phyloP scores from a whole-genome alignment of 2,888 invertebrate genomes.

The Tethea ocularis region DNA sequence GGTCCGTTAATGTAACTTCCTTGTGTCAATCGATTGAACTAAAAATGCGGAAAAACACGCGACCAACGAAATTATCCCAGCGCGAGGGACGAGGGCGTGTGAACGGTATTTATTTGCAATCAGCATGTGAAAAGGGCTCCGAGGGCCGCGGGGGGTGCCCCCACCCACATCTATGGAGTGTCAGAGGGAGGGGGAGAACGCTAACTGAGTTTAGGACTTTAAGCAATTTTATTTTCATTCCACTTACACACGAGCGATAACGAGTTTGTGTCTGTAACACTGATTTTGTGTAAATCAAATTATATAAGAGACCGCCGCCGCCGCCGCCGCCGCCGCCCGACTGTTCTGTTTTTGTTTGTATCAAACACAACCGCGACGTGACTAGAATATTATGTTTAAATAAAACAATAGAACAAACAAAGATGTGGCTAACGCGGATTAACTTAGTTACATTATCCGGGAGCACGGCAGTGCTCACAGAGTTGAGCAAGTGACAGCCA shows the following conservation, averaged over 20 bases:
- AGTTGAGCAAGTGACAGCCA: too few species aligned
- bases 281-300: constrained; percentile 7
- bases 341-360: constrained; percentile 4
- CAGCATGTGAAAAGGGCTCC: not conserved
- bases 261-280: constrained; percentile 7
- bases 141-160: not conserved
- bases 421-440: not conserved
- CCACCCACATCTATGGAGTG: too few species aligned
- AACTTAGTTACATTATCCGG: too few species aligned
- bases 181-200: not conserved
- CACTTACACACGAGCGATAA: not conserved
- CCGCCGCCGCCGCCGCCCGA: too few species aligned
- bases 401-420: not conserved
- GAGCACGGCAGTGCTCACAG: too few species aligned
- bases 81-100: constrained; percentile 1
- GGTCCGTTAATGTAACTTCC: not conserved
- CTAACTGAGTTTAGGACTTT: constrained; percentile 32
- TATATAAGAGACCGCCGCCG: not conserved
- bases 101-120: constrained; percentile 5
- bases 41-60: constrained; percentile 19
- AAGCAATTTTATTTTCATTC: constrained; percentile 23
- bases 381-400: not conserved
- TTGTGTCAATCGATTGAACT: not conserved
- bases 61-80: constrained; percentile 24
- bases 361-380: not conserved